A percentile compares a stretch with the other conserved stretches of the same genome.
Conservation (phyloP, 1,140 invertebrate genomes). For the Dryas iulia region DNA sequence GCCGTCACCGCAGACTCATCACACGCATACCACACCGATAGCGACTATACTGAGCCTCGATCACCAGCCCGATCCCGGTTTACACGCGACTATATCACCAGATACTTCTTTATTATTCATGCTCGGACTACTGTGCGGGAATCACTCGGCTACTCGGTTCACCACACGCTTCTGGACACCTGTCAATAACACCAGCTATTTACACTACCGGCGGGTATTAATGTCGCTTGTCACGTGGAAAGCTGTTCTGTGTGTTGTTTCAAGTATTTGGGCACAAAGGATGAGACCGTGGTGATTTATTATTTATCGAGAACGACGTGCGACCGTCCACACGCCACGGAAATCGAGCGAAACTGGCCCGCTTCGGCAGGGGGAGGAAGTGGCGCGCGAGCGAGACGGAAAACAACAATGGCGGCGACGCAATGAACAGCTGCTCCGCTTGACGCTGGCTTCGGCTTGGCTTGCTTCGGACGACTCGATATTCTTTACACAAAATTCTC, state of each 20-base stretch:
- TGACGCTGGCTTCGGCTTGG: conserved; percentile 25
- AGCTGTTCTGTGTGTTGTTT: conserved; percentile 34
- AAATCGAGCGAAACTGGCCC: conserved; percentile 76
- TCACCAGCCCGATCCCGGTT: conserved; percentile 66
- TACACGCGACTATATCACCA: conserved; percentile 70
- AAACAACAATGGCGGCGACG: conserved; percentile 73
- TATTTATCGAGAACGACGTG: conserved; percentile 37
- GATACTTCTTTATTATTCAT: conserved; percentile 79
- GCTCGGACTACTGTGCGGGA: conserved; percentile 73
- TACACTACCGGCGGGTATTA: conserved; percentile 19
- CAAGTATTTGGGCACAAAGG: conserved; percentile 71
- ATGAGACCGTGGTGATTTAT: conserved; percentile 62
- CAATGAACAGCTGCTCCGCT: conserved; percentile 72
- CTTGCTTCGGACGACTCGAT: conserved; percentile 16
- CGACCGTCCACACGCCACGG: conserved; percentile 61
- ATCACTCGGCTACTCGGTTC: conserved; percentile 72
- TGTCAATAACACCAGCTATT: conserved; percentile 51
- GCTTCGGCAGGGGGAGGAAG: conserved; percentile 48
- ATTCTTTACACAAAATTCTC: conserved; percentile 15
- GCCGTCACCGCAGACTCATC: conserved; percentile 75
- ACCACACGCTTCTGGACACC: conserved; percentile 52
- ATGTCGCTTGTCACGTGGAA: neutral
- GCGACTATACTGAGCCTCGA: conserved; percentile 49
- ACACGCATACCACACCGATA: conserved; percentile 53
- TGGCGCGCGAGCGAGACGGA: conserved; percentile 60